These are phyloP conservation scores for Darevskia mixta DNA, from an alignment of 2,797 vertebrate species.

Conservation along the genomic window DNA sequence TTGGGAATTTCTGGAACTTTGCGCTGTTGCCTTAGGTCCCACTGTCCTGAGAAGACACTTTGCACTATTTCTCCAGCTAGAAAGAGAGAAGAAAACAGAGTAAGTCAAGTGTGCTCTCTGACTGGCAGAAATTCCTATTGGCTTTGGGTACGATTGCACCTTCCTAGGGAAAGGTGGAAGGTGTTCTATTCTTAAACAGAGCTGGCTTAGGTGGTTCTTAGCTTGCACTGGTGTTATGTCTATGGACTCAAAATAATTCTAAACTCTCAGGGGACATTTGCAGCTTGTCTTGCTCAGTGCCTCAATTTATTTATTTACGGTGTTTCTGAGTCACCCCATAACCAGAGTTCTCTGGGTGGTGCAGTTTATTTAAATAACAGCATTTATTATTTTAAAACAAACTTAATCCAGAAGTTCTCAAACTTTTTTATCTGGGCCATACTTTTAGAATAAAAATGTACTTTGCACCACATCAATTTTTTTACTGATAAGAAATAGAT, in stretches of 20 bases:
- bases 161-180: background rate
- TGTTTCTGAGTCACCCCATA: background rate
- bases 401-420: no score
- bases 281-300: background rate
- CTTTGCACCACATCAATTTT: no score
- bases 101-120: background rate
- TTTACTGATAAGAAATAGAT: no score
- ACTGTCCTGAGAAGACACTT: background rate
- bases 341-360: background rate
- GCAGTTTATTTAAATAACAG: background rate
- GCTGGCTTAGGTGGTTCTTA: background rate
- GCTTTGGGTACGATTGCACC: background rate
- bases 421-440: no score
- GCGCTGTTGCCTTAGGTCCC: background rate
- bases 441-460: no score
- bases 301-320: background rate
- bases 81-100: slow-evolving; percentile 19
- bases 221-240: background rate
- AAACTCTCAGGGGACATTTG: background rate
- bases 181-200: background rate
- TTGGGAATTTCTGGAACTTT: background rate
- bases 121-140: background rate
- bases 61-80: slow-evolving; percentile 21
- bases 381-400: background rate
- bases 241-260: background rate